Evolutionary conservation across 1,140 invertebrate genomes (phyloP).

Genomic region (Tetramorium simillimum): DNA sequence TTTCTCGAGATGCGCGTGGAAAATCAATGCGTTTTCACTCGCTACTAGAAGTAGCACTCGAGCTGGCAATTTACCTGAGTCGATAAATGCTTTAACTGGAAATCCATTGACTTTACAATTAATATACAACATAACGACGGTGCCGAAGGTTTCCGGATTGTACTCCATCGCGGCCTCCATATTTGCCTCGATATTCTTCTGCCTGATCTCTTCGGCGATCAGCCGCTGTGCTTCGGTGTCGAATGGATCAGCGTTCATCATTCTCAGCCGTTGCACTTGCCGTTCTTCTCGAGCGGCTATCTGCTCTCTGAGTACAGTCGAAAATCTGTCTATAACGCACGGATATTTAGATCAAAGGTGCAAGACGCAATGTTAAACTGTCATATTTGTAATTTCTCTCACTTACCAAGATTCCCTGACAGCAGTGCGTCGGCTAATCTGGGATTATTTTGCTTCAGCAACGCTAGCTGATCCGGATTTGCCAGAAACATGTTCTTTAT

Average conservation of each 20-base stretch:
- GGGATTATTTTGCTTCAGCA: conserved; percentile 97
- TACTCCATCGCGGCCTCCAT: conserved; percentile 99
- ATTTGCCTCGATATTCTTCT: conserved; percentile 98
- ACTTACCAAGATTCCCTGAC: conserved; percentile 91
- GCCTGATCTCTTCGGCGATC: conserved; percentile 97
- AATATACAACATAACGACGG: conserved; percentile 98
- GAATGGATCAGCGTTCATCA: conserved; percentile 97
- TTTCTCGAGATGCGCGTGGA: not conserved
- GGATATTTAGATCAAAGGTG: not conserved
- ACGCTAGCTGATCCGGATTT: conserved; percentile 96
- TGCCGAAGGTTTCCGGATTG: conserved; percentile 98
- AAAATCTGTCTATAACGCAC: conserved; percentile 90
- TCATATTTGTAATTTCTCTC: not conserved
- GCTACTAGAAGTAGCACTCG: not conserved
- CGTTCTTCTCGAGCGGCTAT: conserved; percentile 91
- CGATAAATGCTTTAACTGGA: conserved; percentile 98
- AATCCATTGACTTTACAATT: conserved; percentile 98
- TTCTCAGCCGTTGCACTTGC: conserved; percentile 93
- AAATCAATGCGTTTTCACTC: not conserved
- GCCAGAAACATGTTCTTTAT: conserved; percentile 95
- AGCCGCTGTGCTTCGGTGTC: conserved; percentile 97
- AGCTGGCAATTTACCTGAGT: conserved; percentile 90
- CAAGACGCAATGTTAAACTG: conserved; percentile 3
- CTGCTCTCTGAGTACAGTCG: conserved; percentile 93
- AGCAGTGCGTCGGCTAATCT: conserved; percentile 95